phyloP scores from a whole-genome alignment of 2,113 vertebrate species.

The Tragulus kanchil region DNA sequence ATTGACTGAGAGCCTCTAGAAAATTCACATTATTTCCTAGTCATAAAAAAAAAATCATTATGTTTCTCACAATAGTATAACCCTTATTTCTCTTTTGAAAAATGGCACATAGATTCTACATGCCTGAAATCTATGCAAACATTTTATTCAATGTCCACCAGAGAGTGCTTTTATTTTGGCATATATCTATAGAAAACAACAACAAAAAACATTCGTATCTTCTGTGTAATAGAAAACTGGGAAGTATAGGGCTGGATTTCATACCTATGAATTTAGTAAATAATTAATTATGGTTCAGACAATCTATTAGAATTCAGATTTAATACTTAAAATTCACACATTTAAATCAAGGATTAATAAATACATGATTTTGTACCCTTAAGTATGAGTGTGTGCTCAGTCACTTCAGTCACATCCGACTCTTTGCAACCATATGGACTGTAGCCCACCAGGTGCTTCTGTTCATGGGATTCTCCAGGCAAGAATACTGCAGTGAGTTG shows the following conservation, averaged over 20 bases:
- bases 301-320: not conserved
- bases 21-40: conserved; percentile 60
- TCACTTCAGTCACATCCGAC: not conserved
- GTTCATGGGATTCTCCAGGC: not conserved
- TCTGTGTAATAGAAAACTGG: not conserved
- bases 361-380: not conserved
- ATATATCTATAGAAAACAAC: not conserved
- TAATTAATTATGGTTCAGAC: not conserved
- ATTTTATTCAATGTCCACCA: not conserved
- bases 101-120: not conserved
- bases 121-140: not conserved
- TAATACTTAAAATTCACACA: conserved; percentile 27
- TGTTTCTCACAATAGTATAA: not conserved
- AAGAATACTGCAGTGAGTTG: not conserved
- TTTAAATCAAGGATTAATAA: conserved; percentile 9
- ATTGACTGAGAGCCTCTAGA: conserved; percentile 56
- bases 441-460: not conserved
- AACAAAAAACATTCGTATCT: not conserved
- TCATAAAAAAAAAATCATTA: conserved; percentile 65
- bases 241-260: not conserved
- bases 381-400: not conserved
- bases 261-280: conserved; percentile 10
- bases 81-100: conserved; percentile 48
- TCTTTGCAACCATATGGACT: not conserved
- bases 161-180: conserved; percentile 6